Percentiles rank a stretch among this genome's conserved stretches.
phyloP scores from a whole-genome alignment of 2,888 invertebrate genomes.

The Thecophora atra region DNA sequence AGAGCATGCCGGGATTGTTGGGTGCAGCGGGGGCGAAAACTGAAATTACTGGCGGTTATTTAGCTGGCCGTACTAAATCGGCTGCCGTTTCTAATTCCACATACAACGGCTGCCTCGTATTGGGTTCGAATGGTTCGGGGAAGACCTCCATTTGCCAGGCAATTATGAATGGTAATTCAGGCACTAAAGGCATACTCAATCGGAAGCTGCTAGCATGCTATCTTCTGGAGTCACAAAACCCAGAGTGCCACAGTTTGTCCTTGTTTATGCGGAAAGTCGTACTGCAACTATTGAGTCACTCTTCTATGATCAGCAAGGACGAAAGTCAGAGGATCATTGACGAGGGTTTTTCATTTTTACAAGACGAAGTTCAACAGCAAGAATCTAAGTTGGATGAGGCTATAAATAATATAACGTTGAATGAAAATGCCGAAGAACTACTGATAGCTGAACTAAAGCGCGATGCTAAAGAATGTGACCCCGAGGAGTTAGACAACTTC shows the following conservation, averaged over 20 bases:
- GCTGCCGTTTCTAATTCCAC: conserved; percentile 59
- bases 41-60: conserved; percentile 52
- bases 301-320: conserved; percentile 62
- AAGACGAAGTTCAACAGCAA: conserved; percentile 61
- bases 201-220: conserved; percentile 86
- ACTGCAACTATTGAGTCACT: conserved; percentile 83
- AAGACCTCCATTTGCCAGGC: conserved; percentile 91
- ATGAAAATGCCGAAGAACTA: conserved; percentile 63
- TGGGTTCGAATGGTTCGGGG: conserved; percentile 93
- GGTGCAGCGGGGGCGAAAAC: conserved; percentile 43
- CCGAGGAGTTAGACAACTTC: conserved; percentile 54
- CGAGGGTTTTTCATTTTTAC: conserved; percentile 60
- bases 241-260: conserved; percentile 84
- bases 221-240: conserved; percentile 86
- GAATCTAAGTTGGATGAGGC: conserved; percentile 60
- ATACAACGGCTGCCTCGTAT: conserved; percentile 83
- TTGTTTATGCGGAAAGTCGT: conserved; percentile 87
- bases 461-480: conserved; percentile 54
- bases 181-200: conserved; percentile 68
- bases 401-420: conserved; percentile 59
- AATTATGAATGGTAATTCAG: conserved; percentile 66
- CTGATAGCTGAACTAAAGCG: conserved; percentile 63
- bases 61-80: conserved; percentile 60
- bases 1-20: conserved; percentile 63
- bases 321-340: conserved; percentile 60